Evolutionary conservation across 2,797 vertebrate species (phyloP).

Genomic region (Brachyrhaphis roseni): DNA sequence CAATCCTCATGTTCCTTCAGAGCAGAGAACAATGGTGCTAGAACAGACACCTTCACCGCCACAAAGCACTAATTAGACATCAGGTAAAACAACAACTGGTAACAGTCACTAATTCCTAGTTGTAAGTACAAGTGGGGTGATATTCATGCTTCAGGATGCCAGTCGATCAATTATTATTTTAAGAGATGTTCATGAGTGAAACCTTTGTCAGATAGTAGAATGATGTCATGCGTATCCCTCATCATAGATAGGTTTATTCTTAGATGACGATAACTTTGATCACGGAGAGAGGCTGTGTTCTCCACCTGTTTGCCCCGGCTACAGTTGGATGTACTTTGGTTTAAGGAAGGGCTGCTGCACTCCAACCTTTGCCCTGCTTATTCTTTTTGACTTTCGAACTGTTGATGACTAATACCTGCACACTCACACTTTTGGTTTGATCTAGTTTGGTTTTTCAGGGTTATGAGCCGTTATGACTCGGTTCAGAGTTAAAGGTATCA

Average conservation of each 20-base stretch:
- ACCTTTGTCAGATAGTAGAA: background rate
- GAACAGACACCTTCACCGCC: constrained; percentile 39
- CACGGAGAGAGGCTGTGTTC: background rate
- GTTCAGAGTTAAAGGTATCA: background rate
- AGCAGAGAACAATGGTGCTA: constrained; percentile 52
- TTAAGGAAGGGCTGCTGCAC: constrained; percentile 82
- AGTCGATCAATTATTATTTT: background rate
- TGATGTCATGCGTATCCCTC: background rate
- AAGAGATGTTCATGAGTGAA: background rate
- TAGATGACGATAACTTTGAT: background rate
- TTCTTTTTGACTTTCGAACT: constrained; percentile 65
- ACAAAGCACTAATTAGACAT: constrained; percentile 17
- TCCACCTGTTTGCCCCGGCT: background rate
- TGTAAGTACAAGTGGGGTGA: background rate
- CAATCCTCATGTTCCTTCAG: constrained; percentile 46
- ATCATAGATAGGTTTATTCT: background rate
- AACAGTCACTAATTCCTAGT: background rate
- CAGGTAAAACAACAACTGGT: background rate
- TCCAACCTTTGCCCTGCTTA: constrained; percentile 77
- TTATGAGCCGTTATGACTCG: background rate
- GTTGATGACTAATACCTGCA: constrained; percentile 29
- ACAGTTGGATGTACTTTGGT: constrained; percentile 81
- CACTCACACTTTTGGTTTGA: background rate
- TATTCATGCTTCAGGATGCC: background rate
- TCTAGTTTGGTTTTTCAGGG: constrained; percentile 7